Evolutionary conservation across 2,113 vertebrate species (phyloP).

Genomic region (Ailurus styani): DNA sequence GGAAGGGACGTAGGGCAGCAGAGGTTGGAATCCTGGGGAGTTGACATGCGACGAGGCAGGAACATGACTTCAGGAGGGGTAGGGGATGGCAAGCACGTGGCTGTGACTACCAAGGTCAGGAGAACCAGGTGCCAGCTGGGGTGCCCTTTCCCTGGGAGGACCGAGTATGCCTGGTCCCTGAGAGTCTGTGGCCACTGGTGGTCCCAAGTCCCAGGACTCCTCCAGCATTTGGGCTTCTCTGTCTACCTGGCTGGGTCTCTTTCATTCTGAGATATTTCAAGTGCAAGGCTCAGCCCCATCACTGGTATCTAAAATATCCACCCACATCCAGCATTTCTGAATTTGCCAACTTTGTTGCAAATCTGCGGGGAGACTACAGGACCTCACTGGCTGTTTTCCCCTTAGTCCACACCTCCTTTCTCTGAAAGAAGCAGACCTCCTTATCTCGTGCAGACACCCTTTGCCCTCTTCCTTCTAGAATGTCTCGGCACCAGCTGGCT

Average conservation of each 20-base stretch:
- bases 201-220: not conserved
- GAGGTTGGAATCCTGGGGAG: not conserved
- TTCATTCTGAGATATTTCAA: not conserved
- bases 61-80: not conserved
- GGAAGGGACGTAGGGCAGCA: not conserved
- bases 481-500: not conserved
- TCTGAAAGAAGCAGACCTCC: not conserved
- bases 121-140: not conserved
- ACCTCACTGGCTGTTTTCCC: not conserved
- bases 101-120: not conserved
- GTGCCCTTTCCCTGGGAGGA: not conserved
- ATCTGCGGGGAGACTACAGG: not conserved
- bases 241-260: not conserved
- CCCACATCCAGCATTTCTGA: not conserved
- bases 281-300: not conserved
- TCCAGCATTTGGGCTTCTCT: not conserved
- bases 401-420: not conserved
- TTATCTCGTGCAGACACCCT: not conserved
- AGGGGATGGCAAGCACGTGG: not conserved
- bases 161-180: rapidly evolving
- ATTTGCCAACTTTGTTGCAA: not conserved
- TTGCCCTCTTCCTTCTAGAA: not conserved
- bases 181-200: rapidly evolving
- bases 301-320: not conserved
- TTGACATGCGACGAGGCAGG: not conserved